Evolutionary conservation across 2,888 invertebrate species (phyloP).

Genomic region (Amblyjoppa proteus): DNA sequence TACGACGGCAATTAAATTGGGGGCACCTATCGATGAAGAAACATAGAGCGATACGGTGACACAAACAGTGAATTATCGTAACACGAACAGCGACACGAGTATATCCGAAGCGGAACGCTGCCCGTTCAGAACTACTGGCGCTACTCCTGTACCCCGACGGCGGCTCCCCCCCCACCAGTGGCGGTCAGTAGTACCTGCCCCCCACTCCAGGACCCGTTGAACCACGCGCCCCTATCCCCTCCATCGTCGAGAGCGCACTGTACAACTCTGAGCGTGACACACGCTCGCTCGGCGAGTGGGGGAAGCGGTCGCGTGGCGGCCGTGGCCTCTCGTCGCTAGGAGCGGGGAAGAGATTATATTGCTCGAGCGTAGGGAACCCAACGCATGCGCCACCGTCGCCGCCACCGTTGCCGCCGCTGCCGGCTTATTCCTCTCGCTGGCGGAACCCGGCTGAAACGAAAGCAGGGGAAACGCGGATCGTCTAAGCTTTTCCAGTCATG

Average conservation of each 20-base stretch:
- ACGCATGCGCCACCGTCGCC: slow-evolving; percentile 44
- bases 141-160: slow-evolving; percentile 72
- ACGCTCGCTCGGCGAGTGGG: slow-evolving; percentile 79
- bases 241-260: slow-evolving; percentile 78
- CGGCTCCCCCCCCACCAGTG: slow-evolving; percentile 74
- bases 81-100: slow-evolving; percentile 60
- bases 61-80: slow-evolving; percentile 29
- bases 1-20: neutral
- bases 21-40: neutral
- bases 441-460: slow-evolving; percentile 54
- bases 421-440: slow-evolving; percentile 45
- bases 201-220: slow-evolving; percentile 59
- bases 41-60: neutral
- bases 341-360: slow-evolving; percentile 48
- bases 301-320: slow-evolving; percentile 83
- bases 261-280: slow-evolving; percentile 82
- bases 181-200: slow-evolving; percentile 61
- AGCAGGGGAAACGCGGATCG: slow-evolving; percentile 11
- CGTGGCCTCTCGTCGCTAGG: slow-evolving; percentile 70
- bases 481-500: neutral
- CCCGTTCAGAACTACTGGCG: slow-evolving; percentile 81
- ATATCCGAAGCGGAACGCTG: slow-evolving; percentile 79
- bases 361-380: slow-evolving; percentile 25
- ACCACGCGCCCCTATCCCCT: slow-evolving; percentile 82
- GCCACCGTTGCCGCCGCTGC: slow-evolving; percentile 58